phyloP scores from a whole-genome alignment of 1,140 invertebrate genomes.

The Diploscapter pachys region DNA sequence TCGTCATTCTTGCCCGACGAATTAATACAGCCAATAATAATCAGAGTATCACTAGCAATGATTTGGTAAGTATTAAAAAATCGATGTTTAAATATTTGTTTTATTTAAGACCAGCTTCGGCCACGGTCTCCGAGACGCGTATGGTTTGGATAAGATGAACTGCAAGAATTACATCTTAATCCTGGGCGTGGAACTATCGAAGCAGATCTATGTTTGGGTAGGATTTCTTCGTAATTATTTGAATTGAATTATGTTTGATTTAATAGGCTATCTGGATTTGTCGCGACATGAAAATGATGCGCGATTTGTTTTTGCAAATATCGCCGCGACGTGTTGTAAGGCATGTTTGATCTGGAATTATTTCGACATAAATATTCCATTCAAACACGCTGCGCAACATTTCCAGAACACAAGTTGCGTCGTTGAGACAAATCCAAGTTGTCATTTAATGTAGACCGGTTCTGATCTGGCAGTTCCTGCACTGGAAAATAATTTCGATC shows the following conservation, averaged over 20 bases:
- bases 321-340: too few relatives aligned
- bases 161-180: conserved; percentile 29
- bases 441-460: conserved; percentile 13
- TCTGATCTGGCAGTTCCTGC: conserved; percentile 15
- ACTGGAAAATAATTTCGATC: conserved; percentile 1
- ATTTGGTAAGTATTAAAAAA: conserved; percentile 7
- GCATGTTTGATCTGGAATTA: too few relatives aligned
- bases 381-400: too few relatives aligned
- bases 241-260: too few relatives aligned
- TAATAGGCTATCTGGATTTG: too few relatives aligned
- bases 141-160: conserved; percentile 11
- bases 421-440: neutral
- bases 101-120: conserved; percentile 26
- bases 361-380: neutral
- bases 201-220: conserved; percentile 28
- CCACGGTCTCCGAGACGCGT: conserved; percentile 24
- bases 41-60: conserved; percentile 22
- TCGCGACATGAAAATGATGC: too few relatives aligned
- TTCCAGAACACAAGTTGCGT: too few relatives aligned
- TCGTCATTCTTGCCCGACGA: conserved; percentile 24
- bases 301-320: too few relatives aligned
- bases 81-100: neutral
- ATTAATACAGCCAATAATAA: conserved; percentile 20
- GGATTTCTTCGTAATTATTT: neutral
- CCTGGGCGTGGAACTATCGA: conserved; percentile 25